Evolutionary conservation across 64 coral and sea anemone genomes (phyloP), one percentile per base, ranked within the genome.

Genomic region (Stylophora pistillata): DNA sequence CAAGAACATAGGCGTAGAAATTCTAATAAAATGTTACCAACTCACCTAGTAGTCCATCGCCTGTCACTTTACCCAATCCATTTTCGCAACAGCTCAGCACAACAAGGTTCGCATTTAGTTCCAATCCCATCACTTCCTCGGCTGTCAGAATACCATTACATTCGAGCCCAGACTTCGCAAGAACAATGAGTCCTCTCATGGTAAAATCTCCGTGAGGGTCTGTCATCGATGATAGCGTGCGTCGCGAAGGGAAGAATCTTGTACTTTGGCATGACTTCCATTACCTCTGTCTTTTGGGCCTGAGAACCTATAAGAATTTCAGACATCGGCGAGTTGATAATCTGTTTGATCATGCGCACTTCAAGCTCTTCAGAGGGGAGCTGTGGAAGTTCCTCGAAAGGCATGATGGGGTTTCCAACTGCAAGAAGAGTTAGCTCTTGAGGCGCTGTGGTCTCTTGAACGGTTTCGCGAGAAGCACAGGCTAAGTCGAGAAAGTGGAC

Each of bases 341-440:
- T 93, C n/a, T 93, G 57, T 5, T 71, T 93, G 58, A 93, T 80
- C 69, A 88, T 76, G 77, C 77, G 91, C 17, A 87, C 91, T 88
- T 93, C 86, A 27, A 18, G 58, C 47, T 86, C 55, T 11, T 85
- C 86, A 64, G 68, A 86, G 16, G 85, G 76, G 16, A 93, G 85
- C 64, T 86, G 55, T 20, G 69, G 86, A 60, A 88, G 71, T 4
- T 88, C 32, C 12, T 88, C 18, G 25, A 25, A 88, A 65, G 85
- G 91, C 85, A 93, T 93, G 88, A 73, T 88, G 34, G 91, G 91
- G 28, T 93, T 93, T 29, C 91, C 86, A 18, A 93, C 77, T 16
- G 91, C 91, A 31, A 93, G 91, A 34, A 93, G 86, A 73, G 65
- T 93, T 4, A 64, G 68, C 47, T 88, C 59, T 63, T 77, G 30